Evolutionary conservation across 2,888 invertebrate genomes (phyloP), one percentile per base, ranked within the genome.

Genomic region (Oscheius myriophilus): DNA sequence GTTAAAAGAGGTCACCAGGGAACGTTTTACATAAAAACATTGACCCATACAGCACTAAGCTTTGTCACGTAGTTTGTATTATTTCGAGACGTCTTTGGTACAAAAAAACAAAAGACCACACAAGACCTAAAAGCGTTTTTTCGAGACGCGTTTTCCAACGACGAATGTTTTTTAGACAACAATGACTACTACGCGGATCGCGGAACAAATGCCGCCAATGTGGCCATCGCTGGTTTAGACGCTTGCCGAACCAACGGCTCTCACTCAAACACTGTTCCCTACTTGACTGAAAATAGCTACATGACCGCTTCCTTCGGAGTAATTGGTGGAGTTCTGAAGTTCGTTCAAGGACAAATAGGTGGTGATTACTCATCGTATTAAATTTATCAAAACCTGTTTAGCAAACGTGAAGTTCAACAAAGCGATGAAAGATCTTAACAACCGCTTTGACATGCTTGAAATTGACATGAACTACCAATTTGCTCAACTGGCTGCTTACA

Each of bases 381-480:
- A n/a, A n/a, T n/a, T n/a, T n/a, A n/a, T n/a, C n/a, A 25, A 54
- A 2, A 26, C 39, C n/a, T 23, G 3, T 54, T 54, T 2, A 54
- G 54, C 39, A 39, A n/a, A 54, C 12, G 16, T 33, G 9, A n/a
- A 54, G 26, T 54, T 54, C 54, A 54, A 54, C 33, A 39, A 1
- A n/a, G 25, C 54, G 9, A 11, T 54, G 26, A 54, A 1, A 14
- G 4, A 54, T n/a, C 54, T 54, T n/a, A 54, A 54, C 33, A 25
- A 26, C 11, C 54, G 54, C 12, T 54, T 54, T 33, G 33, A 54
- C 54, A n/a, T n/a, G 54, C 26, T 54, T 7, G 54, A 54, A 54
- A 12, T 33, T 39, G 54, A 54, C 26, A 54, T 54, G n/a, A 54
- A 54, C 25, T 0, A 12, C 25, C 54, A 39, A 14, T 54, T 54